Percentiles rank a stretch among this genome's conserved stretches.
phyloP scores from a whole-genome alignment of 37 sponge, comb jelly and placozoan species.

The Axinella damicornis region DNA sequence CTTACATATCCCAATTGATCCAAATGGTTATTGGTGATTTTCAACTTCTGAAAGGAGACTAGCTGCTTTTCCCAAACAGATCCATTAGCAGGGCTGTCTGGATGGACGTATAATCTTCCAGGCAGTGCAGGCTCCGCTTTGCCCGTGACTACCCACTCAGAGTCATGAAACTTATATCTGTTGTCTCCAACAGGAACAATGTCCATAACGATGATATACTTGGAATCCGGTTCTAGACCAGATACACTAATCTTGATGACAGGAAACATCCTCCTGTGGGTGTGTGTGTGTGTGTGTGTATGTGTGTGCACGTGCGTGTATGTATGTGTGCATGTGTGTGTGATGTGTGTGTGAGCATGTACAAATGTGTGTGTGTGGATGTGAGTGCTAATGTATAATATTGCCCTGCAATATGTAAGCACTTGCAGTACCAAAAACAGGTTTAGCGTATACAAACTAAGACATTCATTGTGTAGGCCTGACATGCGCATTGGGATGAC shows the following conservation, averaged over 20 bases:
- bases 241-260: conserved; percentile 84
- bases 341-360: neutral
- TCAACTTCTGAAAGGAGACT: conserved; percentile 93
- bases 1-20: conserved; percentile 97
- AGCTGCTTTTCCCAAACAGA: conserved; percentile 96
- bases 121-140: conserved; percentile 90
- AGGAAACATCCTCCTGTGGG: conserved; percentile 96
- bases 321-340: neutral
- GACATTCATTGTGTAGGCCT: no score
- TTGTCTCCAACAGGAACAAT: conserved; percentile 93
- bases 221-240: conserved; percentile 87
- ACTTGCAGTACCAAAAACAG: no score
- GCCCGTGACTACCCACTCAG: conserved; percentile 96
- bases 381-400: neutral
- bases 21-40: conserved; percentile 95
- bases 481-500: no score
- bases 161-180: conserved; percentile 96
- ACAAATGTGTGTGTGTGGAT: neutral
- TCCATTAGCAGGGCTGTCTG: conserved; percentile 93
- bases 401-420: neutral
- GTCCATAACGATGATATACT: conserved; percentile 96
- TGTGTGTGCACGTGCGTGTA: no score
- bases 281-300: no score
- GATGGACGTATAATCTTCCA: conserved; percentile 92
- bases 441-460: no score